phyloP scores from a whole-genome alignment of 2,113 vertebrate genomes.

The Donacobius atricapilla region DNA sequence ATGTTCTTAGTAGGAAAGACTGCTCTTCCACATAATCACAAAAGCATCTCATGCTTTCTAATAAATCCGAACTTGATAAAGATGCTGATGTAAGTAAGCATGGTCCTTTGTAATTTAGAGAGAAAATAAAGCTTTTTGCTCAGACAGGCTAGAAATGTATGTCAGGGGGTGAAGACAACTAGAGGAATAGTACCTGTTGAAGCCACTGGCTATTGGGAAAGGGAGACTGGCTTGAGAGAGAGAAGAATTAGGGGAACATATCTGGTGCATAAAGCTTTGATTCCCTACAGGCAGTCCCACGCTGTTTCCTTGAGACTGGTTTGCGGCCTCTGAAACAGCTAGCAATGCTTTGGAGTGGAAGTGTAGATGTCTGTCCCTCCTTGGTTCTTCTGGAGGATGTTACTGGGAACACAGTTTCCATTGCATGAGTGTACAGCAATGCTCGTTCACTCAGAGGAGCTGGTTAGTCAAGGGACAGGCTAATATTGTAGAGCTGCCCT shows the following conservation, averaged over 20 bases:
- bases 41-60: not conserved
- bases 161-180: not conserved
- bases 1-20: not conserved
- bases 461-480: not conserved
- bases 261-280: not conserved
- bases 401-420: not conserved
- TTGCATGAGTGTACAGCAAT: not conserved
- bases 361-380: not conserved
- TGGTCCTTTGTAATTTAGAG: not conserved
- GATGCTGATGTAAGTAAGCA: not conserved
- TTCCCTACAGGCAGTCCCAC: not conserved
- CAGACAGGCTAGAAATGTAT: not conserved
- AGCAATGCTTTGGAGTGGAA: not conserved
- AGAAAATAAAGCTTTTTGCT: not conserved
- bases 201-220: not conserved
- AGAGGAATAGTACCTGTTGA: not conserved
- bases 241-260: not conserved
- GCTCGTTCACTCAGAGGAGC: not conserved
- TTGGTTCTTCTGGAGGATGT: not conserved
- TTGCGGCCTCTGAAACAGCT: not conserved
- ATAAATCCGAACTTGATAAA: not conserved
- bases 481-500: not conserved
- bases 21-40: not conserved
- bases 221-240: not conserved
- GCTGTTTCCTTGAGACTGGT: not conserved